Percentiles rank a stretch among this genome's conserved stretches.
These are phyloP conservation scores for Oreotragus oreotragus DNA, from an alignment of 2,113 vertebrate genomes.

Conservation along the genomic window DNA sequence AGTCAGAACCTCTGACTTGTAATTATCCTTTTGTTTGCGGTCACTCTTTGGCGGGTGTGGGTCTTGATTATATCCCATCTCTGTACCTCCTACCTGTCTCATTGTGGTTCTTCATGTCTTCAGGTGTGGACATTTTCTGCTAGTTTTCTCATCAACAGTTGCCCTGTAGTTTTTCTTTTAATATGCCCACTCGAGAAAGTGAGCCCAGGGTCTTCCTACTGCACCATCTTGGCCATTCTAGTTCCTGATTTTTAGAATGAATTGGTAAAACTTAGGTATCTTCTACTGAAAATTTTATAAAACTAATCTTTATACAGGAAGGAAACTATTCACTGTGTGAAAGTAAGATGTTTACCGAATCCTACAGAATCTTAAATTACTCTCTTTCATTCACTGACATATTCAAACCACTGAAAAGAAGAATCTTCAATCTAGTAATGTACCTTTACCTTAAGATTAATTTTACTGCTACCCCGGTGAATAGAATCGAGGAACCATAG, in stretches of 20 bases:
- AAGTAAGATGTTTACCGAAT: not conserved
- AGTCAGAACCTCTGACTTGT: not conserved
- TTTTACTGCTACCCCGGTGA: constrained; percentile 38
- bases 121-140: not conserved
- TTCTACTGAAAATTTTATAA: not conserved
- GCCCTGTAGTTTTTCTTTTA: not conserved
- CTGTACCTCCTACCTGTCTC: not conserved
- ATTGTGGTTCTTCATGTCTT: not conserved
- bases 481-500: not conserved
- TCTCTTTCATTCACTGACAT: constrained; percentile 4
- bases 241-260: not conserved
- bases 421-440: constrained; percentile 17
- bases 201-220: not conserved
- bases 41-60: not conserved
- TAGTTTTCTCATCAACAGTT: not conserved
- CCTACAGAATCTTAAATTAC: not conserved
- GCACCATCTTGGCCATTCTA: not conserved
- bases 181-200: accelerated
- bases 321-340: not conserved
- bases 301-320: not conserved
- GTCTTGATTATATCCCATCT: not conserved
- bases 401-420: constrained; percentile 9
- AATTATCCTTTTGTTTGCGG: not conserved
- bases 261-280: not conserved
- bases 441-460: constrained; percentile 38